Conservation (phyloP, 2,888 invertebrate genomes). For the Furcula furcula region DNA sequence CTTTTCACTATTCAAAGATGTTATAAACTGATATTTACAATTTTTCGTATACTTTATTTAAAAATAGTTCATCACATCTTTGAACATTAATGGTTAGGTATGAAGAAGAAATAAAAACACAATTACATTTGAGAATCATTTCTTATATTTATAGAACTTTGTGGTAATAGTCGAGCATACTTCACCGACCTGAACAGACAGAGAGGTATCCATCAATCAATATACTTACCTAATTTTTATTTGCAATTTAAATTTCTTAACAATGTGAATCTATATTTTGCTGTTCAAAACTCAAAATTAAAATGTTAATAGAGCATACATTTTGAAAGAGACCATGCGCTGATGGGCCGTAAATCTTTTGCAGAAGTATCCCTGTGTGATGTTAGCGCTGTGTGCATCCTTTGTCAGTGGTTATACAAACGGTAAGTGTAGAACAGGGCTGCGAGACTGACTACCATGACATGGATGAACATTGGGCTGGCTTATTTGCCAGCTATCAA, state of each 20-base stretch:
- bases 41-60: neutral
- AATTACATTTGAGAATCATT: conserved; percentile 81
- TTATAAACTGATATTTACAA: conserved; percentile 19
- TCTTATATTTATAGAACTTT: conserved; percentile 84
- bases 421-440: conserved; percentile 85
- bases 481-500: conserved; percentile 45
- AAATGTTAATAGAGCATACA: conserved; percentile 47
- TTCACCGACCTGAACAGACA: conserved; percentile 81
- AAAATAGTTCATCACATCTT: conserved; percentile 44
- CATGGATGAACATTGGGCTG: conserved; percentile 52
- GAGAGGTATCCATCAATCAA: conserved; percentile 81
- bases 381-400: conserved; percentile 85
- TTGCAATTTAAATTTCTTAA: conserved; percentile 47
- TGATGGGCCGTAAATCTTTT: conserved; percentile 90
- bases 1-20: conserved; percentile 31
- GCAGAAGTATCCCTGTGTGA: conserved; percentile 88
- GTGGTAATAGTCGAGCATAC: conserved; percentile 83
- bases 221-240: conserved; percentile 69
- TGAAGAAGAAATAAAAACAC: conserved; percentile 51
- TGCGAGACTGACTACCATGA: conserved; percentile 56
- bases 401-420: conserved; percentile 83
- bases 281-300: conserved; percentile 16
- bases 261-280: conserved; percentile 28
- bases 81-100: conserved; percentile 53
- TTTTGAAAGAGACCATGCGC: conserved; percentile 71